Conservation (phyloP, 2,113 vertebrate genomes). For the Ciconia stormi region DNA sequence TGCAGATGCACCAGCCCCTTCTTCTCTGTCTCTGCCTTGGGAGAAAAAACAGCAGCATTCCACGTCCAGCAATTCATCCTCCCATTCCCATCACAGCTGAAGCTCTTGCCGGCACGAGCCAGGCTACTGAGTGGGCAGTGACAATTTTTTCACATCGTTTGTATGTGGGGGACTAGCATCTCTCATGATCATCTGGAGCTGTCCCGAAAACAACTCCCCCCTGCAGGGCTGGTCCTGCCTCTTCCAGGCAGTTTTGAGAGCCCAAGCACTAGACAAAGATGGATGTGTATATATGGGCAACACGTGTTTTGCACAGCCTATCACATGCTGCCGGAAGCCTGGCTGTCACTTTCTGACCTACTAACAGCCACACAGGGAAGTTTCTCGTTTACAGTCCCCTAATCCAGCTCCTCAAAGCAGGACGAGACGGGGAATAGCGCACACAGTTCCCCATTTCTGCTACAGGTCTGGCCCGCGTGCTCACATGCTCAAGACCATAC, state of each 20-base stretch:
- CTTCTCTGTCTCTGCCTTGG: background rate
- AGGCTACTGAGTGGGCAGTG: background rate
- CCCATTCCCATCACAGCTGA: background rate
- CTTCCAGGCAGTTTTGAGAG: background rate
- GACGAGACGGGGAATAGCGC: accelerated
- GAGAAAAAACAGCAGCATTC: background rate
- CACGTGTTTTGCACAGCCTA: background rate
- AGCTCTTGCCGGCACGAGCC: background rate
- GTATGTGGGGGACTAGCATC: background rate
- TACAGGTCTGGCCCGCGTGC: background rate
- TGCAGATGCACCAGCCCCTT: background rate
- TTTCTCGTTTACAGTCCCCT: background rate
- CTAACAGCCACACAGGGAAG: background rate
- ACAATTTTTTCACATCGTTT: accelerated
- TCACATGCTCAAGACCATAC: background rate
- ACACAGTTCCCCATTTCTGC: accelerated
- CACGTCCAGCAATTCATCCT: background rate
- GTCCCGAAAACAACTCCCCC: background rate
- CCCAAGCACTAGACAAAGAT: background rate
- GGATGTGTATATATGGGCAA: background rate
- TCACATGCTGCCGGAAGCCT: background rate
- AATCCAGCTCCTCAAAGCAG: background rate
- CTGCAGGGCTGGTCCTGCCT: background rate
- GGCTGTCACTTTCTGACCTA: background rate
- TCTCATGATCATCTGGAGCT: background rate